Evolutionary conservation across 2,888 invertebrate genomes (phyloP).

Genomic region (Patella caerulea): DNA sequence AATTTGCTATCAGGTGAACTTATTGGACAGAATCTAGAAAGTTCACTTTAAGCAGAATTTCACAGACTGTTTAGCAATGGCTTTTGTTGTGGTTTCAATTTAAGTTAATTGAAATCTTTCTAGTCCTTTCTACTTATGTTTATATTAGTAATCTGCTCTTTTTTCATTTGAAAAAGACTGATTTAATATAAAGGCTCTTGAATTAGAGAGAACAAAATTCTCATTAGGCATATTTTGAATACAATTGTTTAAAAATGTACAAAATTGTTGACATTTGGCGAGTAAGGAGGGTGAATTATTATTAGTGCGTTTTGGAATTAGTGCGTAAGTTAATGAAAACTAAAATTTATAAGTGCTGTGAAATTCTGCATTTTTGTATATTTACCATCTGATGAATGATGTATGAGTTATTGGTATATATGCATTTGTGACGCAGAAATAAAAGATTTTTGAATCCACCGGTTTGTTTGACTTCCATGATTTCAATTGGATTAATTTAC

Average conservation of each 20-base stretch:
- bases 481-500: not conserved
- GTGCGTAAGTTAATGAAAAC: slow-evolving; percentile 24
- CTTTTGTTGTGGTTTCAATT: no score
- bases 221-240: slow-evolving; percentile 12
- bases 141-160: not conserved
- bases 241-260: slow-evolving; percentile 11
- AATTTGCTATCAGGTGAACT: no score
- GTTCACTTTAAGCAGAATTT: slow-evolving; percentile 26
- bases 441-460: slow-evolving; percentile 16
- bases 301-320: slow-evolving; percentile 11
- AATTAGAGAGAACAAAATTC: not conserved
- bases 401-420: slow-evolving; percentile 27
- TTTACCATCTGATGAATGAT: slow-evolving; percentile 24
- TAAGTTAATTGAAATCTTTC: no score
- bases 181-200: no score
- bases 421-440: slow-evolving; percentile 29
- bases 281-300: slow-evolving; percentile 25
- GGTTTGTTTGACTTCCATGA: not conserved
- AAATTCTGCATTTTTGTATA: slow-evolving; percentile 29
- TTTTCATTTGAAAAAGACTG: not conserved
- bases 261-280: slow-evolving; percentile 18
- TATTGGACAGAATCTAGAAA: no score
- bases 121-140: no score
- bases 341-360: slow-evolving; percentile 26
- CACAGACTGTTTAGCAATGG: slow-evolving; percentile 17